Evolutionary conservation across 2,888 invertebrate species (phyloP).

Genomic region (Plebejus melissa): DNA sequence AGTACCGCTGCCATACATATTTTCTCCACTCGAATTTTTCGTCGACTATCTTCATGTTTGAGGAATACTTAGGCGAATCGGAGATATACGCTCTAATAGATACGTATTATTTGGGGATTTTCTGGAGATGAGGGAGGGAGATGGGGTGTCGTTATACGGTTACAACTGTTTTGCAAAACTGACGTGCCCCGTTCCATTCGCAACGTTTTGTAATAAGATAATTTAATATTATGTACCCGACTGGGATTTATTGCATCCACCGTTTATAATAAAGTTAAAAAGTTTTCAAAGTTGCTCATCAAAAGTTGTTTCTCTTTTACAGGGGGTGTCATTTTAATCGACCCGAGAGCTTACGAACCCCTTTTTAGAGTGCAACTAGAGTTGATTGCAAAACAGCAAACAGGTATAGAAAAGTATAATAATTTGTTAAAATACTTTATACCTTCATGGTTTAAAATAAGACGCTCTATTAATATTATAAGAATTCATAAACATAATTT

Average conservation of each 20-base stretch:
- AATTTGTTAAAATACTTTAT: too few species aligned
- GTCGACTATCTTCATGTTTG: conserved; percentile 77
- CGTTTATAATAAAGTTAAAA: neutral
- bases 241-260: conserved; percentile 15
- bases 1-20: conserved; percentile 70
- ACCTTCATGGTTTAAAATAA: too few species aligned
- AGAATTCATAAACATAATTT: neutral
- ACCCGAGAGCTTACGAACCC: neutral
- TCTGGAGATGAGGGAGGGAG: conserved; percentile 44
- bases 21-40: conserved; percentile 77
- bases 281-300: conserved; percentile 11
- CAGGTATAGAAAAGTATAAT: too few species aligned
- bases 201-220: conserved; percentile 32
- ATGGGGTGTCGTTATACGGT: conserved; percentile 32
- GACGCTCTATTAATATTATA: too few species aligned
- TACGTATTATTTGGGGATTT: conserved; percentile 73
- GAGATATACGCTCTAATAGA: conserved; percentile 75
- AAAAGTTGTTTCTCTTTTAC: neutral
- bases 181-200: conserved; percentile 29
- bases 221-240: conserved; percentile 20
- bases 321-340: neutral
- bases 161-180: conserved; percentile 35
- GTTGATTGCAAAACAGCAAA: neutral
- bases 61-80: conserved; percentile 76
- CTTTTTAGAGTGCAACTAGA: neutral